These are phyloP conservation scores for Halyomorpha halys DNA, from an alignment of 1,140 invertebrate species.

Conservation along the genomic window DNA sequence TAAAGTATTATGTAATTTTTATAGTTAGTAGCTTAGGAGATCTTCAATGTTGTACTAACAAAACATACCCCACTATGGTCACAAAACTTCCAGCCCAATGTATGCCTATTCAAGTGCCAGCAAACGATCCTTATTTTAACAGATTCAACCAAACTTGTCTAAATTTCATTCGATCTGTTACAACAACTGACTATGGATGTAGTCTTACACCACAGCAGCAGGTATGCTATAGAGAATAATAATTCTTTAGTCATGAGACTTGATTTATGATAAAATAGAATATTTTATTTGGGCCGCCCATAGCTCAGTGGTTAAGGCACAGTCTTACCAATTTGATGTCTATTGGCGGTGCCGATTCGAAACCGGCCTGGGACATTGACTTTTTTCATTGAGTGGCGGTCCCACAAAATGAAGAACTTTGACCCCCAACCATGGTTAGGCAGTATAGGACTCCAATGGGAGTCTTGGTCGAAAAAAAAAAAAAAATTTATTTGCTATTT, in stretches of 20 bases:
- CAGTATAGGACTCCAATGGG: too few species aligned
- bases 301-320: too few species aligned
- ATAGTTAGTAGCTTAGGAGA: neutral
- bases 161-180: constrained; percentile 59
- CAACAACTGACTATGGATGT: constrained; percentile 47
- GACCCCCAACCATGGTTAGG: too few species aligned
- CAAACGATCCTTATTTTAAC: constrained; percentile 59
- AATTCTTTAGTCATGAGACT: neutral
- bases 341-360: too few species aligned
- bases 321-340: too few species aligned
- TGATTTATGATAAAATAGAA: too few species aligned
- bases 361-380: too few species aligned
- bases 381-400: too few species aligned
- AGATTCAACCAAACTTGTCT: constrained; percentile 57
- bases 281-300: too few species aligned
- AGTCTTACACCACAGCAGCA: constrained; percentile 52
- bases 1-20: neutral
- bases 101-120: constrained; percentile 60
- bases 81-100: constrained; percentile 38
- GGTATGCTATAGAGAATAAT: constrained; percentile 36
- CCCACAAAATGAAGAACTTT: too few species aligned
- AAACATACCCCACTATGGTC: neutral
- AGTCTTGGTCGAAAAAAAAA: too few species aligned
- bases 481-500: too few species aligned
- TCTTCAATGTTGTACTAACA: constrained; percentile 10